phyloP scores from a whole-genome alignment of 2,113 vertebrate species.

The Falcunculus frontatus region DNA sequence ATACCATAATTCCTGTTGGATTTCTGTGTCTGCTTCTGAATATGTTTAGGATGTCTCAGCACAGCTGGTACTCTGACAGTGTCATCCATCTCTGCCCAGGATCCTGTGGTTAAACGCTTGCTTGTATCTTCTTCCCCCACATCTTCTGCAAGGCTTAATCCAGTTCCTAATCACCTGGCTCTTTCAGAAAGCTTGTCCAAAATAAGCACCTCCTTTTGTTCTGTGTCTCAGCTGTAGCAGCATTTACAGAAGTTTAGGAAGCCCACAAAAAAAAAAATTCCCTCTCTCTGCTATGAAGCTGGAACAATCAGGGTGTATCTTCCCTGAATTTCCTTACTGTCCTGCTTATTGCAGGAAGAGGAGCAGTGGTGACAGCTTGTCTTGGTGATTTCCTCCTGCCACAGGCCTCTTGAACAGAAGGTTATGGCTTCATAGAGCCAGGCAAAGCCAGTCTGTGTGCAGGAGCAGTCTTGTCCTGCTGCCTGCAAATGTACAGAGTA shows the following conservation, averaged over 20 bases:
- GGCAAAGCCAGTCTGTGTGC: not conserved
- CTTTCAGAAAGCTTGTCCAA: not conserved
- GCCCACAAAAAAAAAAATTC: not conserved
- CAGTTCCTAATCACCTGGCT: not conserved
- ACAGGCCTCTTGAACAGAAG: not conserved
- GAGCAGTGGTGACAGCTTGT: not conserved
- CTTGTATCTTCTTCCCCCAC: accelerated
- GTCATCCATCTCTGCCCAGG: accelerated
- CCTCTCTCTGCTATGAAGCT: not conserved
- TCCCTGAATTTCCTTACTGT: not conserved
- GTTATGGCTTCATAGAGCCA: not conserved
- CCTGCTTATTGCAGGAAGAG: not conserved
- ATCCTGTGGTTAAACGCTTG: not conserved
- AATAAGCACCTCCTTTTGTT: not conserved
- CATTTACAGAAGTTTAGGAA: not conserved
- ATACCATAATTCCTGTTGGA: not conserved
- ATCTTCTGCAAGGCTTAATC: not conserved
- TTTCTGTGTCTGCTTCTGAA: not conserved
- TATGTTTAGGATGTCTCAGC: not conserved
- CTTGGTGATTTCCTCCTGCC: not conserved
- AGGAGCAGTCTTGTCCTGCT: not conserved
- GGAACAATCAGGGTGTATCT: not conserved
- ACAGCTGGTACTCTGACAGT: not conserved
- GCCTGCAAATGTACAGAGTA: accelerated
- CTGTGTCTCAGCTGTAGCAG: not conserved